Percentiles rank a stretch among this genome's conserved stretches.
phyloP scores from a whole-genome alignment of 2,113 vertebrate genomes.

The Siniperca knerii region DNA sequence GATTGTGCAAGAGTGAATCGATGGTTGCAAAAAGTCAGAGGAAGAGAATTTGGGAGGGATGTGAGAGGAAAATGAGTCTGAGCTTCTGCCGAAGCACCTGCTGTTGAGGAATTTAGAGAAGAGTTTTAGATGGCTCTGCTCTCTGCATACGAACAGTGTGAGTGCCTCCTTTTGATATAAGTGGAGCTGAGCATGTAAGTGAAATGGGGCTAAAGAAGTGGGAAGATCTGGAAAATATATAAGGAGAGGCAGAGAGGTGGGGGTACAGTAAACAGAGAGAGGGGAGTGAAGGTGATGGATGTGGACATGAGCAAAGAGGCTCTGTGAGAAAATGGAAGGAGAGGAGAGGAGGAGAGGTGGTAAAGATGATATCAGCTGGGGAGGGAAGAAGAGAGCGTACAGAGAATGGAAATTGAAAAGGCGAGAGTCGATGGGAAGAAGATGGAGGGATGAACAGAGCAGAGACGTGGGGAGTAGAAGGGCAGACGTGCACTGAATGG shows the following conservation, averaged over 20 bases:
- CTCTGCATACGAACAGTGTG: conserved; percentile 3
- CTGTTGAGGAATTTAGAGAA: conserved; percentile 39
- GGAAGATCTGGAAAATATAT: conserved; percentile 38
- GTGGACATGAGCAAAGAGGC: conserved; percentile 41
- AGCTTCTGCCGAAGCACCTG: not conserved
- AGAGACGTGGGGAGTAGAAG: conserved; percentile 39
- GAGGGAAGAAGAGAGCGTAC: not conserved
- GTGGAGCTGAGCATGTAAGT: conserved; percentile 2
- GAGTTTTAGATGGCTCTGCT: conserved; percentile 6
- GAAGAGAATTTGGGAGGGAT: not conserved
- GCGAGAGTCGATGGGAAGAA: conserved; percentile 8
- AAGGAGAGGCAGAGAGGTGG: not conserved
- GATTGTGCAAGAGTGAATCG: not conserved
- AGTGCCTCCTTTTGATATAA: conserved; percentile 24
- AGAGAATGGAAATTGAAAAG: conserved; percentile 51
- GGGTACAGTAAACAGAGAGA: conserved; percentile 8
- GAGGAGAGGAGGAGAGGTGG: conserved; percentile 14
- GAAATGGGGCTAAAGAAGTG: conserved; percentile 10
- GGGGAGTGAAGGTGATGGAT: conserved; percentile 35
- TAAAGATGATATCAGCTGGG: conserved; percentile 28
- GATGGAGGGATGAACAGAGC: conserved; percentile 39
- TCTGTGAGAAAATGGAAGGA: not conserved
- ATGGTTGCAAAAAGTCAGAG: not conserved
- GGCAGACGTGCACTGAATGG: conserved; percentile 55
- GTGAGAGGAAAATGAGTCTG: not conserved